Percentiles rank a stretch among this genome's conserved stretches.
These are phyloP conservation scores for Progne subis DNA, from an alignment of 2,113 vertebrate species.

Conservation along the genomic window DNA sequence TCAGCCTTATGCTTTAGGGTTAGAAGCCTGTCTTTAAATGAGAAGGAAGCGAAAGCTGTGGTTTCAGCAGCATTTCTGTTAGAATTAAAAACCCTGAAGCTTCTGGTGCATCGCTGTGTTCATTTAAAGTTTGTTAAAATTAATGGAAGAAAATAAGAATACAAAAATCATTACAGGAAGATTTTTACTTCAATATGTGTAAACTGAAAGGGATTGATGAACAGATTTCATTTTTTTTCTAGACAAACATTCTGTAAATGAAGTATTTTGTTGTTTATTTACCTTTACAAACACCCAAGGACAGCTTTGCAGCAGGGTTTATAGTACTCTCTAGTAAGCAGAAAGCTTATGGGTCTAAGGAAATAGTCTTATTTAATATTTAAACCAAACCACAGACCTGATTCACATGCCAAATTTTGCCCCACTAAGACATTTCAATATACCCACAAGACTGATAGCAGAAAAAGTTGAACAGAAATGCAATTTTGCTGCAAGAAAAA, in stretches of 20 bases:
- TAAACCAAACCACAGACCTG: background rate
- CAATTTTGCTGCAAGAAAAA: background rate
- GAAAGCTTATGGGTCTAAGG: background rate
- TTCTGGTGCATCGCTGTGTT: background rate
- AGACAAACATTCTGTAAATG: slow-evolving; percentile 16
- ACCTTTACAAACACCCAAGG: slow-evolving; percentile 21
- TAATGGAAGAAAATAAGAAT: background rate
- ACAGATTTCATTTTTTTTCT: background rate
- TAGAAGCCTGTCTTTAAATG: background rate
- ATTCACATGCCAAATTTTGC: background rate
- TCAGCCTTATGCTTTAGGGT: background rate
- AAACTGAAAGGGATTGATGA: background rate
- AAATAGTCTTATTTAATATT: slow-evolving; percentile 21
- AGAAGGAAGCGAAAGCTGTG: background rate
- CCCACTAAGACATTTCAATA: background rate
- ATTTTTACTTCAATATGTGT: background rate
- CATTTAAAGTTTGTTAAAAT: slow-evolving; percentile 4
- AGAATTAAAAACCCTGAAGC: background rate
- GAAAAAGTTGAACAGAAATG: background rate
- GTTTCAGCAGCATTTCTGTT: background rate
- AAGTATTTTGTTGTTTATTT: slow-evolving; percentile 46
- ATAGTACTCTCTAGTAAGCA: background rate
- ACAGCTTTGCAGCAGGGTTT: slow-evolving; percentile 1
- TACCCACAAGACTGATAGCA: background rate
- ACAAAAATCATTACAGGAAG: background rate